A percentile compares a stretch with the other conserved stretches of the same genome.
Evolutionary conservation across 2,113 vertebrate genomes (phyloP).

Genomic region (Amblyopsis rosae): DNA sequence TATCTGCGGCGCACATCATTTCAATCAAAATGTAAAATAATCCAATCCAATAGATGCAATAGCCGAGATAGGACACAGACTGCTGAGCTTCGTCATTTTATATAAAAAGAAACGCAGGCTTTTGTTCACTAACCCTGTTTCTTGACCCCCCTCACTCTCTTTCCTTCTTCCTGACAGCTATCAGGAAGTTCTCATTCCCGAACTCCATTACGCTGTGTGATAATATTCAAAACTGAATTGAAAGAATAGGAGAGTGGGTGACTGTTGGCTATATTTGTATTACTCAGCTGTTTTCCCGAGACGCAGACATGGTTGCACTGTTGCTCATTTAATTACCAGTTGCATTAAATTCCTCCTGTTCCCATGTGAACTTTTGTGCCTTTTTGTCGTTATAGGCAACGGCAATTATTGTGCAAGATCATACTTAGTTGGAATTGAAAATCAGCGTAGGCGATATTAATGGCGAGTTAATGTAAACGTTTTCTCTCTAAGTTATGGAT

Average conservation of each 20-base stretch:
- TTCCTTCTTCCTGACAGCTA: constrained; percentile 81
- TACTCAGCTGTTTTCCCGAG: constrained; percentile 84
- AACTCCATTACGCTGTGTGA: constrained; percentile 91
- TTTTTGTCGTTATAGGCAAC: constrained; percentile 64
- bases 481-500: constrained; percentile 76
- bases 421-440: constrained; percentile 74
- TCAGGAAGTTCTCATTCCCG: constrained; percentile 85
- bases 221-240: constrained; percentile 85
- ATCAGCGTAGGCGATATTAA: constrained; percentile 69
- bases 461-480: constrained; percentile 75
- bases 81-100: constrained; percentile 92
- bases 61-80: constrained; percentile 92
- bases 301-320: constrained; percentile 81
- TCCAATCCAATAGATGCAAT: constrained; percentile 93
- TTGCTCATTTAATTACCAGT: constrained; percentile 91
- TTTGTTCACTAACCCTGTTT: constrained; percentile 63
- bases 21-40: constrained; percentile 99
- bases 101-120: constrained; percentile 75
- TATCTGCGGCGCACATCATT: constrained; percentile 97
- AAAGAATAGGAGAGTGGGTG: constrained; percentile 81
- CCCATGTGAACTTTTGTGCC: constrained; percentile 63
- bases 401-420: constrained; percentile 68
- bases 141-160: constrained; percentile 15
- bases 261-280: constrained; percentile 90
- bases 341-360: constrained; percentile 77